Evolutionary conservation across 2,888 invertebrate species (phyloP).

Genomic region (Sphaeridia pumilis): DNA sequence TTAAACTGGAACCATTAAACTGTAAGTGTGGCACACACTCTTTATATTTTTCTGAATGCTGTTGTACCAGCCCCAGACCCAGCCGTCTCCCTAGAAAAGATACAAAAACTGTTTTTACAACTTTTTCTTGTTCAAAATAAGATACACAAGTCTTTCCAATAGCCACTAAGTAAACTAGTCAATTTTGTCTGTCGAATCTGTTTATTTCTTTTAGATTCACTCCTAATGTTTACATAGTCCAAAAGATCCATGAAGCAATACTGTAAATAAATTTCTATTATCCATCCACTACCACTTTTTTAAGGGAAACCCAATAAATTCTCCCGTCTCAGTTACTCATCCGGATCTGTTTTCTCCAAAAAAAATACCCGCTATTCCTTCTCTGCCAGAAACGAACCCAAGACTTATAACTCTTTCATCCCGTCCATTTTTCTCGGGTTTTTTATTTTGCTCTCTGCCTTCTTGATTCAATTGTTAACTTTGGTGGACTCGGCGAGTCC

Average conservation of each 20-base stretch:
- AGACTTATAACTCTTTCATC: constrained; percentile 1
- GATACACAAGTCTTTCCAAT: too few species aligned
- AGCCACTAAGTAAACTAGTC: constrained; percentile 6
- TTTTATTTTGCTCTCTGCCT: too few species aligned
- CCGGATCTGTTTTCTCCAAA: constrained; percentile 7
- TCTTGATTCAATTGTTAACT: too few species aligned
- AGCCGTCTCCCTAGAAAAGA: too few species aligned
- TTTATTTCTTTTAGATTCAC: constrained; percentile 16
- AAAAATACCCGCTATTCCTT: background rate
- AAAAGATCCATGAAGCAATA: background rate
- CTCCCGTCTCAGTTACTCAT: constrained; percentile 8
- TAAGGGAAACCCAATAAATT: constrained; percentile 13
- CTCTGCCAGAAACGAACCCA: constrained; percentile 1
- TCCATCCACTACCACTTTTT: background rate
- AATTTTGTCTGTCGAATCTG: constrained; percentile 16
- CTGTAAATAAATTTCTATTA: background rate
- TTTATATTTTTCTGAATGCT: too few species aligned
- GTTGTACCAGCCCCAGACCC: too few species aligned
- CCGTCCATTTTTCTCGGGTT: background rate
- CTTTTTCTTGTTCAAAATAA: too few species aligned
- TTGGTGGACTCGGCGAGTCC: too few species aligned
- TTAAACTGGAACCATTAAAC: too few species aligned
- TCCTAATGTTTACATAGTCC: constrained; percentile 12
- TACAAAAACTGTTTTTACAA: too few species aligned
- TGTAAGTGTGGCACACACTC: too few species aligned